Base-by-base conservation (phyloP, 1,140 invertebrate genomes). In the Hormaphis cornu region DNA sequence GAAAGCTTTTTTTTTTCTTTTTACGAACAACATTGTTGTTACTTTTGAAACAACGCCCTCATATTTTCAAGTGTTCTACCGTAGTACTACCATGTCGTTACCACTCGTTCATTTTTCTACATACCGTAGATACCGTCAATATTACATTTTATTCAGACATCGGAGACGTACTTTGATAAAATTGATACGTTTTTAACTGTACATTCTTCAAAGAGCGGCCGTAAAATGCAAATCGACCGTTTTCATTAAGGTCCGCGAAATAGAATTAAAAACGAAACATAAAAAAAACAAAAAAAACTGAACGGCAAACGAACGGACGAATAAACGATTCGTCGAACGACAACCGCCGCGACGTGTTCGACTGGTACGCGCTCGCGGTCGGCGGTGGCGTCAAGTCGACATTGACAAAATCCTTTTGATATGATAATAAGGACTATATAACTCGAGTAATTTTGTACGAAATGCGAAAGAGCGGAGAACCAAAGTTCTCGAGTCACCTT, bases 341-440 rank as follows among this genome's bases (percentile, higher is more conserved):
- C 42, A 18, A 20, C 18, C 24, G 42, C 14, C 37, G 37, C 14
- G 37, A 8, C 37, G 7, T 40, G 7, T 40, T 40, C 7, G n/a
- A n/a, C n/a, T n/a, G n/a, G n/a, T n/a, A n/a, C n/a, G n/a, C 42
- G 26, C 46, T 44, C 40, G 22, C 20, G 30, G 16, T n/a, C 54
- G 20, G 12, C 35, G 18, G 35, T n/a, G 58, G 40, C 59, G 37
- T 63, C 59, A 18, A 40, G 59, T 33, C 59, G 44, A 48, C n/a
- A n/a, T 63, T 63, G 59, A 48, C 59, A 33, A 59, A 61, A 48
- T 33, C 44, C 61, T 66, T 66, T 66, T 66, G 61, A 66, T 66
- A 66, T 66, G 61, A 66, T 66, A 66, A 66, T 66, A 66, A 50
- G 61, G 42, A 46, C 44, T 46, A 50, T 66, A 50, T 48, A 66